Evolutionary conservation across 1,140 invertebrate species (phyloP).

Genomic region (Drosophila bocqueti): DNA sequence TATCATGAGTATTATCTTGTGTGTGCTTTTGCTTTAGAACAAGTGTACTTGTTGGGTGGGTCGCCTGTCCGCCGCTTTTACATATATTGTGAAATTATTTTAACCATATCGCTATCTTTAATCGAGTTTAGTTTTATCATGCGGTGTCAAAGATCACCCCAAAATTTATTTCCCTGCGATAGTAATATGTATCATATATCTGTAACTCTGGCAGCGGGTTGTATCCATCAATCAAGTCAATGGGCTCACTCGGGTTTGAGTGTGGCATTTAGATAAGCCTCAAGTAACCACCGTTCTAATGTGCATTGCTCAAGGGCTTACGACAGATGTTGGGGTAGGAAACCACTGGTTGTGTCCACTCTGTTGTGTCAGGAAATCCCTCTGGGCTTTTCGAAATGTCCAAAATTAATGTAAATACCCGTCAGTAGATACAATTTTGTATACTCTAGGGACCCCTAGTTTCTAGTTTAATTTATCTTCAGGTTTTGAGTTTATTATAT

Average conservation of each 20-base stretch:
- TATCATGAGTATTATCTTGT: constrained; percentile 29
- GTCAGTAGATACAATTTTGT: not conserved
- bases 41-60: constrained; percentile 18
- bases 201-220: not conserved
- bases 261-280: constrained; percentile 33
- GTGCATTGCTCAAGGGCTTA: constrained; percentile 12
- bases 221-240: constrained; percentile 33
- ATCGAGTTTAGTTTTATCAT: constrained; percentile 31
- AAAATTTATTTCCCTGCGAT: constrained; percentile 3
- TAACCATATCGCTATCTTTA: constrained; percentile 35
- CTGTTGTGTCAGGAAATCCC: not conserved
- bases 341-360: not conserved
- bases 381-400: constrained; percentile 1
- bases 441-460: too few relatives aligned
- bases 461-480: too few relatives aligned
- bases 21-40: constrained; percentile 32
- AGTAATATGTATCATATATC: not conserved
- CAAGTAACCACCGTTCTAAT: constrained; percentile 14
- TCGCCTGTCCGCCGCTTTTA: not conserved
- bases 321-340: constrained; percentile 13
- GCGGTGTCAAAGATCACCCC: constrained; percentile 28
- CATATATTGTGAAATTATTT: constrained; percentile 40
- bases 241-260: constrained; percentile 4
- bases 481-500: too few relatives aligned
- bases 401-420: not conserved